Evolutionary conservation across 1,140 invertebrate genomes (phyloP), one percentile per base, ranked within the genome.

Genomic region (Arion vulgaris): DNA sequence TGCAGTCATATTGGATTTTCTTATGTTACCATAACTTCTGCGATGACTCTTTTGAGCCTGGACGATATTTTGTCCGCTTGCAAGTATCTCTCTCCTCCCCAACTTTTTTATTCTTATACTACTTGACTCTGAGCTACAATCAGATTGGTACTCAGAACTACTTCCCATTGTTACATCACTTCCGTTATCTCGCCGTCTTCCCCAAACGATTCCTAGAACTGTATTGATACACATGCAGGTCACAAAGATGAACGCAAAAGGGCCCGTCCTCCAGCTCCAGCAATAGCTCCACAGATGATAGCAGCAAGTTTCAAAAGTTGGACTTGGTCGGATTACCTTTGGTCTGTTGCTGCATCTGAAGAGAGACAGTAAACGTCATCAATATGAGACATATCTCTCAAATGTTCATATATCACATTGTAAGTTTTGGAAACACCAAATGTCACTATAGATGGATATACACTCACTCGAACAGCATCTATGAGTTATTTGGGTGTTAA

Each of bases 131-230:
- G 4, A 73, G 41, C 71, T 73, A 1, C 38, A 26, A 11, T 41
- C 38, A 73, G 71, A 73, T 38, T n/a, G 7, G n/a, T 9, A 39
- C 36, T 73, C 71, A 11, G 23, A 73, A 26, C 71, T 73, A 34
- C 71, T 73, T 2, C 71, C 71, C 71, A 73, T 73, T 15, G 71
- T 73, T 0, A 73, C 19, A 28, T 73, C 71, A 41, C 71, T 73
- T 73, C 38, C 71, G n/a, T 39, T 49, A 26, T 38, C 41, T 39
- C 71, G 7, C 23, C 32, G 71, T 41, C 71, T 39, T 32, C 62
- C n/a, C 7, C 11, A 23, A 17, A 73, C 26, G 41, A 15, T 26
- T 39, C 5, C 36, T 36, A 7, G 11, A 2, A 5, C 38, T 13
- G 7, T 39, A 23, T 28, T 0, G 36, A 39, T 0, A 73, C 38